Conservation (phyloP, 2,113 vertebrate species). For the Phrynocephalus versicolor region DNA sequence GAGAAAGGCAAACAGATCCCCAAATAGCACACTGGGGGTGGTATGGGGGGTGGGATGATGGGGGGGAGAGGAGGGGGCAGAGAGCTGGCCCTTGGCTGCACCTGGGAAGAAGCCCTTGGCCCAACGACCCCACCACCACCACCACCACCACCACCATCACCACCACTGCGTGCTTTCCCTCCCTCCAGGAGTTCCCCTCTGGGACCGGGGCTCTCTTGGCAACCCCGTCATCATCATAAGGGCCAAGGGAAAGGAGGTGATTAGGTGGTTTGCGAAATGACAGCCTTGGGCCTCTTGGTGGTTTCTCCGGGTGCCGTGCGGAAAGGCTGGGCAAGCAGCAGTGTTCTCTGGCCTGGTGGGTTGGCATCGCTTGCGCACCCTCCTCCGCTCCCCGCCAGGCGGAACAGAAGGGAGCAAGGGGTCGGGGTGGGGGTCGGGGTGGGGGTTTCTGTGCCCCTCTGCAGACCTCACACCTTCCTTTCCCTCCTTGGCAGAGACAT, state of each 20-base stretch:
- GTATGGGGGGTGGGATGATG: too few species aligned
- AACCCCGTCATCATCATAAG: not conserved
- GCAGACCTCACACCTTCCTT: not conserved
- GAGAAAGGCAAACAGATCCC: too few species aligned
- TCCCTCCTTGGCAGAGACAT: too few species aligned
- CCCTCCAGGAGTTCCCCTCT: not conserved
- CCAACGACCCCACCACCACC: too few species aligned
- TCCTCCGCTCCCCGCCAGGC: not conserved
- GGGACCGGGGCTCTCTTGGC: not conserved
- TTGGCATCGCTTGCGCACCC: too few species aligned
- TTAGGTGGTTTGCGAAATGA: not conserved
- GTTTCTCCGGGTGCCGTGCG: not conserved
- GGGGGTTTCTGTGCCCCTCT: too few species aligned
- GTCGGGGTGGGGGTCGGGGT: not conserved
- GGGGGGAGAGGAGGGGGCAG: too few species aligned
- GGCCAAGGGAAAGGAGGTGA: not conserved
- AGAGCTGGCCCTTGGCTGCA: not conserved
- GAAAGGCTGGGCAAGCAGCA: too few species aligned
- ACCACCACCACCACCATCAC: too few species aligned
- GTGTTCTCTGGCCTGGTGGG: not conserved
- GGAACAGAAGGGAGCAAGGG: not conserved
- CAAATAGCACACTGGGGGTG: too few species aligned
- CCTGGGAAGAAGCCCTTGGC: too few species aligned
- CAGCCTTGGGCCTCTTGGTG: not conserved
- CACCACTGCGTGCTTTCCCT: not conserved